Conservation (phyloP, 2,888 invertebrate species). For the Rhyacophila evoluta region DNA sequence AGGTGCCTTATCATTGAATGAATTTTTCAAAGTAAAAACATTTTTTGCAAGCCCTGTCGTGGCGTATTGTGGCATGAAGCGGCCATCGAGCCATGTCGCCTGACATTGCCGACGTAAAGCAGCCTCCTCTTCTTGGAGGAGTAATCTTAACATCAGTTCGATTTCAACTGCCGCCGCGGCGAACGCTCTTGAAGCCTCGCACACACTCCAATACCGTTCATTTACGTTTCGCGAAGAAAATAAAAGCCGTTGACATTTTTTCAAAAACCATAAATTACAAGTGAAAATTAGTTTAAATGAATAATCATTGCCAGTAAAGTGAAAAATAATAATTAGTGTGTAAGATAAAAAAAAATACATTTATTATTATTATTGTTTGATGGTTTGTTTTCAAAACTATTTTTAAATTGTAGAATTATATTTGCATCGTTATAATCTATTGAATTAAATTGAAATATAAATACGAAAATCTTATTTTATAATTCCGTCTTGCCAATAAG, state of each 20-base stretch:
- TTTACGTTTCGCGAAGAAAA: background rate
- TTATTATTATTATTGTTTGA: too few species aligned
- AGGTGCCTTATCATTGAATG: background rate
- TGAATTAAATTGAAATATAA: too few species aligned
- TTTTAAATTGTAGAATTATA: too few species aligned
- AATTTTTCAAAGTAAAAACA: background rate
- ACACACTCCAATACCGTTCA: background rate
- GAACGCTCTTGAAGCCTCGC: background rate
- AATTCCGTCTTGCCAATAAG: too few species aligned
- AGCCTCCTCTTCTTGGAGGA: slow-evolving; percentile 11
- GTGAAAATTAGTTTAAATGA: background rate
- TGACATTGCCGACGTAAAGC: background rate
- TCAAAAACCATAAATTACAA: background rate
- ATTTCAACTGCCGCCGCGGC: background rate
- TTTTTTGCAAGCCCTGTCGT: background rate
- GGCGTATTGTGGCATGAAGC: background rate
- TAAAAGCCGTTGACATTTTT: background rate
- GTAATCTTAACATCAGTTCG: background rate
- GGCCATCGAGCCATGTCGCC: background rate
- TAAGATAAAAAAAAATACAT: too few species aligned
- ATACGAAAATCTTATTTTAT: too few species aligned
- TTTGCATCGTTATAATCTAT: too few species aligned
- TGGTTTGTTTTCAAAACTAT: too few species aligned
- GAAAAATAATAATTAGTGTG: background rate
- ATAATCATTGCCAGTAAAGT: background rate